Conservation (phyloP, 53 echinoderm and acorn worm genomes). For the Pentamera pediparva region DNA sequence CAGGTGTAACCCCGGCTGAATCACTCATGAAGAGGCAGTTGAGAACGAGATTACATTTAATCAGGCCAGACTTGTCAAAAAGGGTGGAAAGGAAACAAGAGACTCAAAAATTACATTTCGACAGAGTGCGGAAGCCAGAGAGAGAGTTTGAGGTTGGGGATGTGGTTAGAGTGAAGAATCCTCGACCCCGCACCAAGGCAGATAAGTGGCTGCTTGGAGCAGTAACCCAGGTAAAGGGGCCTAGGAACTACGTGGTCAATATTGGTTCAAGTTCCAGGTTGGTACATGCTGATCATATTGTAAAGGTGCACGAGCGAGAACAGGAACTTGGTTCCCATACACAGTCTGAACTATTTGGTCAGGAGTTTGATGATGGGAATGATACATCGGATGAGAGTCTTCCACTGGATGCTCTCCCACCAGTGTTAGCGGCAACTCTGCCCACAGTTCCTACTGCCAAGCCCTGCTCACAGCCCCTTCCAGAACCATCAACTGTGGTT, state of each 20-base stretch:
- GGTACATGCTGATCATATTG: conserved; percentile 19
- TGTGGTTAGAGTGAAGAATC: background rate
- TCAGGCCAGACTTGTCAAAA: conserved; percentile 17
- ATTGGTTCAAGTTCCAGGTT: background rate
- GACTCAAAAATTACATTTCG: conserved; percentile 10
- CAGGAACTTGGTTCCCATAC: too few species aligned
- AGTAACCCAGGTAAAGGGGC: conserved; percentile 1
- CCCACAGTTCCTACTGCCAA: too few species aligned
- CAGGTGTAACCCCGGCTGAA: conserved; percentile 35
- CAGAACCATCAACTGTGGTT: too few species aligned
- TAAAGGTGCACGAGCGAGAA: background rate
- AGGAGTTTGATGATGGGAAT: too few species aligned
- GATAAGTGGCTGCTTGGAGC: conserved; percentile 10
- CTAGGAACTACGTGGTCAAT: conserved; percentile 11
- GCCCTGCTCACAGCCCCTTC: too few species aligned
- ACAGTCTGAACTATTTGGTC: too few species aligned
- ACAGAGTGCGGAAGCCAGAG: conserved; percentile 1
- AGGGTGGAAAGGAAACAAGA: conserved; percentile 33
- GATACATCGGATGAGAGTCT: too few species aligned
- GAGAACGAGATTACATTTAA: conserved; percentile 35
- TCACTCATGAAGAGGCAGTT: conserved; percentile 51
- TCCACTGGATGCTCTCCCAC: too few species aligned
- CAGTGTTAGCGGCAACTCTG: too few species aligned
- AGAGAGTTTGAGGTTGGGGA: conserved; percentile 12
- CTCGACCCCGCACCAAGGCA: background rate